A percentile compares a stretch with the other conserved stretches of the same genome.
phyloP scores from a whole-genome alignment of 2,888 invertebrate species.

The Synergus gifuensis region DNA sequence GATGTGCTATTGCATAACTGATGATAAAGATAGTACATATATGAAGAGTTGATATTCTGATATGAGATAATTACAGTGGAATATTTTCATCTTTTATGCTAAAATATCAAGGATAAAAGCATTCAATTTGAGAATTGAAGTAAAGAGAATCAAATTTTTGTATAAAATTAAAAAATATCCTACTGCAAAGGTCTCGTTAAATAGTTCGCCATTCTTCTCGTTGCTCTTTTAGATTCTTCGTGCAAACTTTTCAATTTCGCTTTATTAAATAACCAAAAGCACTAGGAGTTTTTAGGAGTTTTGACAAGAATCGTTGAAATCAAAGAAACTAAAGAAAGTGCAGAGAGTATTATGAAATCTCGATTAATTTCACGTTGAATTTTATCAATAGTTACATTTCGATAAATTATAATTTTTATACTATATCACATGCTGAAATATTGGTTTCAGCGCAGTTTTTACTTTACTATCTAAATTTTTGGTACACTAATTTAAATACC shows the following conservation, averaged over 20 bases:
- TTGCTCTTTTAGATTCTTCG: background rate
- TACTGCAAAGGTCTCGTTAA: background rate
- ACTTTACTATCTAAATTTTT: background rate
- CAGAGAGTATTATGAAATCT: constrained; percentile 1
- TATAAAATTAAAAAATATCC: background rate
- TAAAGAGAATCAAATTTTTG: background rate
- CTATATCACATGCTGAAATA: background rate
- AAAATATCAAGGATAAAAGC: background rate
- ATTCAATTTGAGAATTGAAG: no score
- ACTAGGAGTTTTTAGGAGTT: background rate
- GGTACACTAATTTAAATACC: background rate
- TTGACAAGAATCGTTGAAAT: background rate
- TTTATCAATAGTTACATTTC: background rate
- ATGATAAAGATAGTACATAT: background rate
- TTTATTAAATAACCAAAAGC: background rate
- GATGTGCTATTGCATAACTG: background rate
- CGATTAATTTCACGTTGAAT: background rate
- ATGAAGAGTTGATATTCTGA: constrained; percentile 26
- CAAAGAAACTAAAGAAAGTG: constrained; percentile 2
- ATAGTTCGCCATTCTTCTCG: background rate
- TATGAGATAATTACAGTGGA: background rate
- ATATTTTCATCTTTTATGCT: background rate
- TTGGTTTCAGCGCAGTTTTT: background rate
- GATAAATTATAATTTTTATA: constrained; percentile 1
- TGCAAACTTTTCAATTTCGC: background rate